phyloP scores from a whole-genome alignment of 2,113 vertebrate species.

The Microcebus lehilahytsara region DNA sequence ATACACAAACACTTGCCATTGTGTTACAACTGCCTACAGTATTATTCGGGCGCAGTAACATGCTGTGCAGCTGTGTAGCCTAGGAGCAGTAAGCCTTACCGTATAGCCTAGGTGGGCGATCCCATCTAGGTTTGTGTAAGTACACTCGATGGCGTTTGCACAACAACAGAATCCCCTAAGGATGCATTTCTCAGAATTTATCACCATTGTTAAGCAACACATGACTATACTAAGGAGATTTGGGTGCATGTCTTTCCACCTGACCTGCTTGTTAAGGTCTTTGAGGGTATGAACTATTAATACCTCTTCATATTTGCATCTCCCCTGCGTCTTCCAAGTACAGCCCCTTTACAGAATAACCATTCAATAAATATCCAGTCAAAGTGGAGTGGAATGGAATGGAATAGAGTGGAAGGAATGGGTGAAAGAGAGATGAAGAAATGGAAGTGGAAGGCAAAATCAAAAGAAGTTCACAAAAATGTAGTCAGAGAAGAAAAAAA shows the following conservation, averaged over 20 bases:
- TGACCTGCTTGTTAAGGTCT: not conserved
- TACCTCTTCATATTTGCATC: not conserved
- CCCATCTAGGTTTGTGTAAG: not conserved
- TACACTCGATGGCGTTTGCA: not conserved
- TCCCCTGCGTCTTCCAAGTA: not conserved
- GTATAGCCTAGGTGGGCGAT: not conserved
- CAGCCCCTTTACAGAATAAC: not conserved
- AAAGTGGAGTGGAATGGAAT: too few relatives aligned
- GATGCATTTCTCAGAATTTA: not conserved
- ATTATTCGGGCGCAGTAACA: not conserved
- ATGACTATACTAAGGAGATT: not conserved
- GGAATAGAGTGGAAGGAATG: fast-evolving
- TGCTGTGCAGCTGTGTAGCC: not conserved
- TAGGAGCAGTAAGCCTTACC: not conserved
- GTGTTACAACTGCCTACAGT: not conserved
- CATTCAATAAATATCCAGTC: not conserved
- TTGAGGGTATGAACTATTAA: too few relatives aligned
- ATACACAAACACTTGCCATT: not conserved
- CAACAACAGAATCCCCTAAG: not conserved
- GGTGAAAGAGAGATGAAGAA: not conserved
- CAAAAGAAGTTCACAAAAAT: not conserved
- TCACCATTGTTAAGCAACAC: not conserved
- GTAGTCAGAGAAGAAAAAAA: not conserved
- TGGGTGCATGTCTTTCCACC: not conserved
- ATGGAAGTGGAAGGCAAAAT: not conserved